These are phyloP conservation scores for Strigamia maritima DNA, from an alignment of 2,888 invertebrate species.

Conservation along the genomic window DNA sequence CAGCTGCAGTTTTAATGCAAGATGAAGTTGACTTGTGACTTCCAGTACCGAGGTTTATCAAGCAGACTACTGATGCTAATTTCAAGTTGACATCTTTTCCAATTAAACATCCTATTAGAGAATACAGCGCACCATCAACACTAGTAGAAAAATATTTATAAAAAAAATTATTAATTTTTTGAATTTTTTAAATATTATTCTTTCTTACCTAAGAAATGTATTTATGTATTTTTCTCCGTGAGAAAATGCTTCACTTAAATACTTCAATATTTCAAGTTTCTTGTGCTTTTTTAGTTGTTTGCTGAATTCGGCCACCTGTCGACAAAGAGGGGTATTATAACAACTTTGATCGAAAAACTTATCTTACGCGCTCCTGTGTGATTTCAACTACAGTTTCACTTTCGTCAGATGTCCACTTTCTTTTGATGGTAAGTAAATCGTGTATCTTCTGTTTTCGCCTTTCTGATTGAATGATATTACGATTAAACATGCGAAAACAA, in stretches of 20 bases:
- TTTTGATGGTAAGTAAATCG: background rate
- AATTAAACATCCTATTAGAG: slow-evolving; percentile 36
- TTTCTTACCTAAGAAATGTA: background rate
- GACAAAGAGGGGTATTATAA: background rate
- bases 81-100: slow-evolving; percentile 37
- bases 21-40: slow-evolving; percentile 35
- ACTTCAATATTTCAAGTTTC: background rate
- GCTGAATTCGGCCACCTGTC: background rate
- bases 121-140: slow-evolving; percentile 38
- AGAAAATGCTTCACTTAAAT: slow-evolving; percentile 12
- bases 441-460: slow-evolving; percentile 5
- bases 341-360: background rate
- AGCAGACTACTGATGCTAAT: slow-evolving; percentile 37
- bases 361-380: background rate
- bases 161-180: background rate
- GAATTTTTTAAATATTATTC: background rate
- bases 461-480: background rate
- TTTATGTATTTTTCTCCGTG: background rate
- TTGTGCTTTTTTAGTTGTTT: background rate
- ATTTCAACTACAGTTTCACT: background rate
- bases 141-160: slow-evolving; percentile 20
- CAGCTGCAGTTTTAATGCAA: slow-evolving; percentile 33
- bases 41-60: slow-evolving; percentile 37
- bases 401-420: background rate
- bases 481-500: background rate